These are phyloP conservation scores for Saiga tatarica DNA, from an alignment of 2,113 vertebrate genomes.

Conservation along the genomic window DNA sequence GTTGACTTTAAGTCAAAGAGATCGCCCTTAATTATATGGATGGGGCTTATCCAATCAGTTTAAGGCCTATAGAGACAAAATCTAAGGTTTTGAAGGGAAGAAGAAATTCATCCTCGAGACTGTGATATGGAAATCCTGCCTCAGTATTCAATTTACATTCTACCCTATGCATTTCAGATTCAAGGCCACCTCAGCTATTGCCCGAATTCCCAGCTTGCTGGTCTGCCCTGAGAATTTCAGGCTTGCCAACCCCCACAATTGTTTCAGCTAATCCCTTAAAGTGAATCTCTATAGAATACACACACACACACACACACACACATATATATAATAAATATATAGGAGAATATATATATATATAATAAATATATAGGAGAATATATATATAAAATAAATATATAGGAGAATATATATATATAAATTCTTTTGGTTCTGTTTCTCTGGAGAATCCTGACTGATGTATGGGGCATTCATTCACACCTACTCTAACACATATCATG, in stretches of 20 bases:
- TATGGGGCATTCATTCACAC: not conserved
- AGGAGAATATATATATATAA: not conserved
- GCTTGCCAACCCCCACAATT: not conserved
- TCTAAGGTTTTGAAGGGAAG: not conserved
- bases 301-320: rapidly evolving
- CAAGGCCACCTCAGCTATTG: not conserved
- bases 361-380: not conserved
- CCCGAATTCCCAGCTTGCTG: not conserved
- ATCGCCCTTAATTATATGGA: not conserved
- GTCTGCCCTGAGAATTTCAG: not conserved
- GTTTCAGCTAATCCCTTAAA: not conserved
- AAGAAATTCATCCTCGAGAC: not conserved
- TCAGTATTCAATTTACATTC: not conserved
- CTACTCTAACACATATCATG: not conserved
- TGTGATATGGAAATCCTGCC: not conserved
- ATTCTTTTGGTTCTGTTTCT: not conserved
- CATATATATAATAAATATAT: not conserved
- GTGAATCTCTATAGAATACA: not conserved
- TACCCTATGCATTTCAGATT: not conserved
- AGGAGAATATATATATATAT: not conserved
- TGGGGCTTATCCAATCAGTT: not conserved
- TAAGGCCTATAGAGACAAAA: not conserved
- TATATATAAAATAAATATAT: not conserved
- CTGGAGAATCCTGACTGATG: not conserved
- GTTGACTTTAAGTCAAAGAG: not conserved